Base-by-base conservation (phyloP, 2,113 vertebrate species). In the Spheniscus mendiculus region DNA sequence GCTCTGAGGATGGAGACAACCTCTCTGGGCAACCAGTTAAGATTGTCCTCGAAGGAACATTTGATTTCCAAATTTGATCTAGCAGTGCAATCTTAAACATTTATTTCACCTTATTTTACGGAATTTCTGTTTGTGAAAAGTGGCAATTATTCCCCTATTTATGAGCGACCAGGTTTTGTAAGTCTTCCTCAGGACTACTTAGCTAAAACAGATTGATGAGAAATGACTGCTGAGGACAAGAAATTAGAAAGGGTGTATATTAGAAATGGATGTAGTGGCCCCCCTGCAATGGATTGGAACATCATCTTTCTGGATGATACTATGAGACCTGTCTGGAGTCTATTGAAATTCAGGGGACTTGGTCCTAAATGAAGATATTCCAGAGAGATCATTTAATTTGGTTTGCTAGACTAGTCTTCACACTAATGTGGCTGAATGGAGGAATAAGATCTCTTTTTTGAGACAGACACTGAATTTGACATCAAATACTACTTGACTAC, bases 211-310 rank as follows among this genome's bases (percentile, higher is more conserved):
- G 19, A 47, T 26, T 26, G 10, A 15, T 69, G 27, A 44, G 12
- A 32, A 65, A 90, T 85, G 47, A 11, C 6, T 30, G 14, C 17
- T 23, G 23, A 67, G 27, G 62, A 83, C 4, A 45, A 34, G 42
- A 63, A 89, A 87, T 34, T 50, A 11, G 59, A 42, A 83, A 44
- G 4, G 6, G 3, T 40, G 2, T 26, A 4, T 44, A 16, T 77
- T 36, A 69, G 40, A 59, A 74, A 50, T 44, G 5, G 19, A 10
- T 52, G 5, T 45, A 32, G 73, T 36, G 27, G 5, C 3, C 30
- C 44, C 4, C 9, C 3, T 2, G 5, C 34, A 15, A 0, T 21
- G 38, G 45, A 44, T 15, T 42, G 20, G 22, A 91, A n/a, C 8
- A 58, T 72, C 3, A 23, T 27, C 8, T 67, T 83, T 65, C 44